Evolutionary conservation across 2,113 vertebrate species (phyloP).

Genomic region (Notechis scutatus): DNA sequence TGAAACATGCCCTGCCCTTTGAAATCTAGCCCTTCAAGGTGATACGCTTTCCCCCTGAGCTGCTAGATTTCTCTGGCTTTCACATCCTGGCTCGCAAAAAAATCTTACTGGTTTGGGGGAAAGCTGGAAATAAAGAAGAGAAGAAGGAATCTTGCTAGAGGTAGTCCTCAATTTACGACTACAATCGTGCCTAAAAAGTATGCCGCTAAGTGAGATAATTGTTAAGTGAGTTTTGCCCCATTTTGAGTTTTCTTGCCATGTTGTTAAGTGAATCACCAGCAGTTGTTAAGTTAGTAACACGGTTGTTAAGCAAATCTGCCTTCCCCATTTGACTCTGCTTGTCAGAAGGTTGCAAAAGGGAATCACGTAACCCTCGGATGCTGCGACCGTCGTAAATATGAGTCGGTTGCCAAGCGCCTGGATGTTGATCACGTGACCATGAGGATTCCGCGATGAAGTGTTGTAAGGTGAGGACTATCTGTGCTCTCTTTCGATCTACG

Average conservation of each 20-base stretch:
- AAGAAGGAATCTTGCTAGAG: neutral
- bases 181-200: too few relatives aligned
- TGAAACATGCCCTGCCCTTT: neutral
- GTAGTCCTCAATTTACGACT: neutral
- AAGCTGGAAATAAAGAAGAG: neutral
- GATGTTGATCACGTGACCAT: fast-evolving
- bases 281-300: too few relatives aligned
- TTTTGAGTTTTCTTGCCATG: neutral
- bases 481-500: neutral
- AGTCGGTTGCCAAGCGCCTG: neutral
- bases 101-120: neutral
- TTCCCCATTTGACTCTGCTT: neutral
- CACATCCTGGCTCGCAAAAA: neutral
- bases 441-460: too few relatives aligned
- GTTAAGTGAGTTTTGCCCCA: neutral
- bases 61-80: neutral
- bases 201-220: neutral
- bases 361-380: too few relatives aligned
- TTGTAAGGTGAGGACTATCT: neutral
- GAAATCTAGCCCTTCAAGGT: neutral
- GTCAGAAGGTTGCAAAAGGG: too few relatives aligned
- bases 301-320: neutral
- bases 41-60: neutral
- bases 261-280: too few relatives aligned
- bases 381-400: neutral